Conservation (phyloP, 2,888 invertebrate species). For the Hypsopygia costalis region DNA sequence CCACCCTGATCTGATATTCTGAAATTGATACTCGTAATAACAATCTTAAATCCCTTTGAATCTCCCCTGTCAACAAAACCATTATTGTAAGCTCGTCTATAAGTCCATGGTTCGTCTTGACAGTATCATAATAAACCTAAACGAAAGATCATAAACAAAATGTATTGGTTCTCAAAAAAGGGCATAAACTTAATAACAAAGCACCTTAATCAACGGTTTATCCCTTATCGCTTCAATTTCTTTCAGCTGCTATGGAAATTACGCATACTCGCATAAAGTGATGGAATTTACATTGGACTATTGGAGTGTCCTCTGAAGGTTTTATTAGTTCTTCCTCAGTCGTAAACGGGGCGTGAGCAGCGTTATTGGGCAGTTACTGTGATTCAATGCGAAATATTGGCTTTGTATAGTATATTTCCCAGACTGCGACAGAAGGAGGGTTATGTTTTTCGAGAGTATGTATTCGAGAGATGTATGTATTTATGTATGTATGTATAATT, state of each 20-base stretch:
- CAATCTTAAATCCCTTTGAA: too few relatives aligned
- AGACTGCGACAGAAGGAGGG: too few relatives aligned
- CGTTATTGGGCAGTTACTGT: slow-evolving; percentile 56
- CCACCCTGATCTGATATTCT: too few relatives aligned
- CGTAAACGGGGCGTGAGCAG: slow-evolving; percentile 33
- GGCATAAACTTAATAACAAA: not conserved
- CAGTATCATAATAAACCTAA: too few relatives aligned
- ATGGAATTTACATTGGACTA: slow-evolving; percentile 42
- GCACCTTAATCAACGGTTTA: slow-evolving; percentile 4
- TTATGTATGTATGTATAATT: too few relatives aligned
- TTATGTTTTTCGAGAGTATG: too few relatives aligned
- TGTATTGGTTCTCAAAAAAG: slow-evolving; percentile 3
- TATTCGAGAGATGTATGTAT: too few relatives aligned
- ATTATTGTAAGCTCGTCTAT: too few relatives aligned
- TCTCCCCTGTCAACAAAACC: too few relatives aligned
- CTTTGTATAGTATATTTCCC: slow-evolving; percentile 23
- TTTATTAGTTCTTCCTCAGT: slow-evolving; percentile 44
- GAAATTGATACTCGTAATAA: too few relatives aligned
- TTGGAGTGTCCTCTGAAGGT: slow-evolving; percentile 32
- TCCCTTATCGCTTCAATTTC: not conserved
- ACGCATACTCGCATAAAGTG: slow-evolving; percentile 13
- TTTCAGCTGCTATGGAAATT: slow-evolving; percentile 5
- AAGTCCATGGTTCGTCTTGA: too few relatives aligned
- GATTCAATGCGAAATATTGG: slow-evolving; percentile 59
- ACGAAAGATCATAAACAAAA: too few relatives aligned